These are phyloP conservation scores for Calyptomena viridis DNA, from an alignment of 2,113 vertebrate species.

Conservation along the genomic window DNA sequence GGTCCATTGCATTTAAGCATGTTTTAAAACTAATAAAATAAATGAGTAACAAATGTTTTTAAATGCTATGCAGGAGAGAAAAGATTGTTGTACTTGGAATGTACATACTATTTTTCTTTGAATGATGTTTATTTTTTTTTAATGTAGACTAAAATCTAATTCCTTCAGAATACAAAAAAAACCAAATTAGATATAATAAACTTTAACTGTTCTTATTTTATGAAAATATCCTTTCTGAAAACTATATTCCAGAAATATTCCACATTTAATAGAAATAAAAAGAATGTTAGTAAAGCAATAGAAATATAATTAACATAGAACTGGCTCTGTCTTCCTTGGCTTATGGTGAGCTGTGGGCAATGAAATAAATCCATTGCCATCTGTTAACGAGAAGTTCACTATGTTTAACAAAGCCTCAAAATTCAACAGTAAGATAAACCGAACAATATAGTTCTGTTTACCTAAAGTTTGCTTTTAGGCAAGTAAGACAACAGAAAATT, in stretches of 20 bases:
- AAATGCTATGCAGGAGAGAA: not conserved
- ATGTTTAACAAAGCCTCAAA: not conserved
- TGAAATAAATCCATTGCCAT: not conserved
- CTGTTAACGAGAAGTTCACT: not conserved
- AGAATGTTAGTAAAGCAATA: not conserved
- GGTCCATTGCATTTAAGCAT: not conserved
- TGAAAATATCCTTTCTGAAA: not conserved
- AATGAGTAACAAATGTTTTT: not conserved
- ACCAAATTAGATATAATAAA: not conserved
- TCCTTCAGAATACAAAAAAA: not conserved
- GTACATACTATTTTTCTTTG: not conserved
- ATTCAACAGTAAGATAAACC: not conserved
- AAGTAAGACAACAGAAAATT: not conserved
- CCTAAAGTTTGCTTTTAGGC: not conserved
- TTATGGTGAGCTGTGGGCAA: not conserved
- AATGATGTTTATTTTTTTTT: not conserved
- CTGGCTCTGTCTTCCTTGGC: not conserved
- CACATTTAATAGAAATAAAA: not conserved
- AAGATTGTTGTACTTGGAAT: not conserved
- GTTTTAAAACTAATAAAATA: not conserved
- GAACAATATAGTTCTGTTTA: not conserved
- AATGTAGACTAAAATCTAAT: not conserved
- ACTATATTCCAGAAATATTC: not conserved
- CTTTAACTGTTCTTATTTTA: not conserved
- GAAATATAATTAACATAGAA: not conserved